Base-by-base conservation (phyloP, 2,888 invertebrate genomes). In the Chirona hameri region DNA sequence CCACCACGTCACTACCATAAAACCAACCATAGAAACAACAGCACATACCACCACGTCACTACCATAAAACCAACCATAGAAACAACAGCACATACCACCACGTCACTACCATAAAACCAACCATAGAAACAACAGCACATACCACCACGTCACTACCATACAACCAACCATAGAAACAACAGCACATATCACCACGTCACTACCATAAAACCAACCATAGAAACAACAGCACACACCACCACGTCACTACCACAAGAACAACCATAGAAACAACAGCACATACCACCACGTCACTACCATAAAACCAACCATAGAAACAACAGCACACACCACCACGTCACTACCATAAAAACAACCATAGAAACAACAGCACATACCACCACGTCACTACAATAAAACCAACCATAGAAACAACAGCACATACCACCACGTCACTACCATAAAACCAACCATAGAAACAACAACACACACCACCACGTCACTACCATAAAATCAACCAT, bases 131-230 rank as follows among this genome's bases (percentile, higher is more conserved):
- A 27, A 48, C 29, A 31, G 21, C 29, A 90, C 91, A 89, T 89
- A 95, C 95, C 86, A 95, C 94, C 85, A 98, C 91, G 87, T 94
- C n/a, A n/a, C n/a, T n/a, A n/a, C n/a, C n/a, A n/a, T n/a, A n/a
- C n/a, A n/a, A n/a, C n/a, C n/a, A n/a, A n/a, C n/a, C n/a, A 5
- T 39, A 39, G 46, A 65, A 2, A 29, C n/a, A 27, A 48, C 29
- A 31, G 21, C 29, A 90, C 91, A 89, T 89, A 95, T 95, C 86
- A 95, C 94, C 85, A 98, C 91, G 87, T 94, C n/a, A n/a, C n/a
- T n/a, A n/a, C n/a, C n/a, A n/a, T n/a, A n/a, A n/a, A n/a, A n/a
- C n/a, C n/a, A n/a, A n/a, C n/a, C n/a, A 5, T 39, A 39, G 46
- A 65, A 2, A 29, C n/a, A 27, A 48, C 29, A 31, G 21, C 29